These are phyloP conservation scores for Rissa tridactyla DNA, from an alignment of 2,113 vertebrate species.

Conservation along the genomic window DNA sequence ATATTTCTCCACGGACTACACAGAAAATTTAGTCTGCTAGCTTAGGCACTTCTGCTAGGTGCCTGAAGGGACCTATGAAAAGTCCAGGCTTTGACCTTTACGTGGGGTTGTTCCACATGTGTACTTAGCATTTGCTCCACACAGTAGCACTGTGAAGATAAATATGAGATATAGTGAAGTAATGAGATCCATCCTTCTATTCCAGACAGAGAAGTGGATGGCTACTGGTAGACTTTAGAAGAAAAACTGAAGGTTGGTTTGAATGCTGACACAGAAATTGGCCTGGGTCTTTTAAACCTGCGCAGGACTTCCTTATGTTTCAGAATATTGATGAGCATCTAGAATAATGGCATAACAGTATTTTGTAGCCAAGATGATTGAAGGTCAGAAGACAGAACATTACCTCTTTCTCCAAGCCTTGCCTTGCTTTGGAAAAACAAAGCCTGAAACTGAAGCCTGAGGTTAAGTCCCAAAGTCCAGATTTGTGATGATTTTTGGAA, in stretches of 20 bases:
- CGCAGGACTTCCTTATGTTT: background rate
- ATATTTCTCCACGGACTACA: background rate
- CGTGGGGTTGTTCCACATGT: background rate
- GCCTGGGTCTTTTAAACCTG: background rate
- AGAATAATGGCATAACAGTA: background rate
- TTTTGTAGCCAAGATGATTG: background rate
- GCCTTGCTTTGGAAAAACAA: background rate
- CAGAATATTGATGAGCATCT: background rate
- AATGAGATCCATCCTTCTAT: background rate
- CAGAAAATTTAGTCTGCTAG: background rate
- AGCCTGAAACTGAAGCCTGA: background rate
- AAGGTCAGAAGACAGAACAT: background rate
- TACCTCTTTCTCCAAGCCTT: background rate
- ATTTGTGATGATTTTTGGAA: background rate
- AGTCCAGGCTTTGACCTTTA: background rate
- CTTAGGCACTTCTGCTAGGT: background rate
- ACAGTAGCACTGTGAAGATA: background rate
- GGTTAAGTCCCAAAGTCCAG: background rate
- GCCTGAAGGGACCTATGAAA: background rate
- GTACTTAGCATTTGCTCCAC: background rate
- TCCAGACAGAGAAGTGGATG: background rate
- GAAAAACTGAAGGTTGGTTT: background rate
- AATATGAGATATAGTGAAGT: background rate
- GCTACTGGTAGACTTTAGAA: background rate
- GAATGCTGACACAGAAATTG: background rate